phyloP scores from a whole-genome alignment of 2,888 invertebrate species.

The Amblyteles armatorius region DNA sequence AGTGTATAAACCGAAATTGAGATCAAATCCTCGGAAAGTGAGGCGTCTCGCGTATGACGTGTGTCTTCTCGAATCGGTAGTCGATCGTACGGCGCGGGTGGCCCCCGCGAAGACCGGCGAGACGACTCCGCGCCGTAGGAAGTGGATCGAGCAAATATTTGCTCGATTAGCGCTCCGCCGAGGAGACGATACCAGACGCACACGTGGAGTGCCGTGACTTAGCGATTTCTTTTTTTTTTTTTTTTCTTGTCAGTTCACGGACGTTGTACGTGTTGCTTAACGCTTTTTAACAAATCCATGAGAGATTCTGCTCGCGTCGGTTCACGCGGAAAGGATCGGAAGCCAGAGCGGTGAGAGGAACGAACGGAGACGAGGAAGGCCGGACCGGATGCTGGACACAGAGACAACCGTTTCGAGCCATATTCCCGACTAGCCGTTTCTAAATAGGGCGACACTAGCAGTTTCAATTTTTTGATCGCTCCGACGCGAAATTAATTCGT shows the following conservation, averaged over 20 bases:
- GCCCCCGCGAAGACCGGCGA: not conserved
- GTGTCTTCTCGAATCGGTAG: not conserved
- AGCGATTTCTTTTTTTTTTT: constrained; percentile 16
- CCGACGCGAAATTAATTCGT: not conserved
- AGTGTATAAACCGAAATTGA: constrained; percentile 17
- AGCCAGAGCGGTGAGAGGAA: constrained; percentile 6
- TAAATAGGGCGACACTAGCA: constrained; percentile 14
- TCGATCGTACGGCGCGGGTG: not conserved
- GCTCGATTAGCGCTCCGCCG: constrained; percentile 65
- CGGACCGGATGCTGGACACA: constrained; percentile 19
- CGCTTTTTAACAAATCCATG: not conserved
- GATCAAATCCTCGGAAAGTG: not conserved
- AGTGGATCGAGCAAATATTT: constrained; percentile 69
- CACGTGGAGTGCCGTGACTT: constrained; percentile 41
- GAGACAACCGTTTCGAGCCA: not conserved
- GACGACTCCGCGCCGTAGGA: constrained; percentile 40
- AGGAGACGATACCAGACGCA: constrained; percentile 21
- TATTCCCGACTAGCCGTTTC: not conserved
- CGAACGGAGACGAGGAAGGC: constrained; percentile 35
- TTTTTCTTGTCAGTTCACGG: constrained; percentile 4
- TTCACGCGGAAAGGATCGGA: constrained; percentile 40
- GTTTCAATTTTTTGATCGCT: constrained; percentile 45
- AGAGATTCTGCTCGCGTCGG: not conserved
- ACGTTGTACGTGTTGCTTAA: not conserved
- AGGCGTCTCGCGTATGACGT: not conserved